phyloP scores from a whole-genome alignment of 2,888 invertebrate species.

The Conistra vaccinii region DNA sequence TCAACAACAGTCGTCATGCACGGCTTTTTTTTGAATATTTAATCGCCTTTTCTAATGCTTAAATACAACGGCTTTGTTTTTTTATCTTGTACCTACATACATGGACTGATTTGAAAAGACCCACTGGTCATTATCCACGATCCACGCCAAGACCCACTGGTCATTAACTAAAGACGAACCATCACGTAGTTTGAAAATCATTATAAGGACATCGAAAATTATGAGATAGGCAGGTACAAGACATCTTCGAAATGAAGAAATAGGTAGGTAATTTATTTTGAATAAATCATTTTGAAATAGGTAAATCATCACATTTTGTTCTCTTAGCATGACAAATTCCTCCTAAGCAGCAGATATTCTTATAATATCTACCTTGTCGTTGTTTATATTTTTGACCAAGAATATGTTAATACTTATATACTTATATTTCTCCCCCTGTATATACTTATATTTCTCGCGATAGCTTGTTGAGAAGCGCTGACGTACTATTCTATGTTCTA shows the following conservation, averaged over 20 bases:
- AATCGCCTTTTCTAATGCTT: constrained; percentile 16
- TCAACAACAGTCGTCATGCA: constrained; percentile 9
- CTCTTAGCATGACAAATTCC: neutral
- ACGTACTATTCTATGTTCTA: constrained; percentile 53
- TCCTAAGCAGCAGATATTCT: neutral
- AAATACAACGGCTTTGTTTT: neutral
- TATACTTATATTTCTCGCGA: neutral
- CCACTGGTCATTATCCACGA: too few species aligned
- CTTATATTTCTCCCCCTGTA: neutral
- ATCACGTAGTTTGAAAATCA: neutral
- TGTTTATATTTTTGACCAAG: constrained; percentile 56
- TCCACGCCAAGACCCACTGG: too few species aligned
- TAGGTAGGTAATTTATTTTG: neutral
- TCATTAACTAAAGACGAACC: neutral
- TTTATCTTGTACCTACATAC: too few species aligned
- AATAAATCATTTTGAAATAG: neutral
- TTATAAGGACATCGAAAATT: neutral
- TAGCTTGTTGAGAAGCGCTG: constrained; percentile 24
- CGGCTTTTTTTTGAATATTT: constrained; percentile 27
- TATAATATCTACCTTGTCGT: neutral
- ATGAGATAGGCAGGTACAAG: neutral
- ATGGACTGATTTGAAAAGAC: neutral
- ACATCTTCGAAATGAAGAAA: neutral
- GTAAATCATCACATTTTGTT: neutral
- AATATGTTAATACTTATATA: constrained; percentile 13